These are phyloP conservation scores for Tetranychus truncatus DNA, from an alignment of 2,888 invertebrate genomes.

Conservation along the genomic window DNA sequence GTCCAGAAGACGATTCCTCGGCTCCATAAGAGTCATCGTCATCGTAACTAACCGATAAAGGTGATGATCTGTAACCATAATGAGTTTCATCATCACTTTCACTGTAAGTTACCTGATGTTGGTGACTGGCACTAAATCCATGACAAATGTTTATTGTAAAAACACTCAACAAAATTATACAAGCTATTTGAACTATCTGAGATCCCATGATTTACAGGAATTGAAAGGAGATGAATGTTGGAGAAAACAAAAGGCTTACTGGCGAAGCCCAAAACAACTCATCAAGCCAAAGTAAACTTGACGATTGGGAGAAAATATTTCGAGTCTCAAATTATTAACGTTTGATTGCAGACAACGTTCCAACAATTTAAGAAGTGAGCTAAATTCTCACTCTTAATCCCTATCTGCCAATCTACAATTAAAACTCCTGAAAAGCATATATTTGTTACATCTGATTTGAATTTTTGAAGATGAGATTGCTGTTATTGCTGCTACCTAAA, in stretches of 20 bases:
- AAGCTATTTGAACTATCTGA: not conserved
- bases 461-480: not conserved
- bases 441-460: not conserved
- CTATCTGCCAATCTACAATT: not conserved
- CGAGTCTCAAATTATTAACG: not conserved
- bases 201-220: not conserved
- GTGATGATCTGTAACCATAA: not conserved
- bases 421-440: not conserved
- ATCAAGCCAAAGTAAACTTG: not conserved
- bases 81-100: not conserved
- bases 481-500: not conserved
- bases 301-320: not conserved
- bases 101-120: not conserved
- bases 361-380: not conserved
- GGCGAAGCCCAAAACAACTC: not conserved
- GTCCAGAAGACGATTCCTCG: not conserved
- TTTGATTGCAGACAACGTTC: not conserved
- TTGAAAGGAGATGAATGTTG: not conserved
- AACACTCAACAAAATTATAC: not conserved
- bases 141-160: not conserved
- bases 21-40: not conserved
- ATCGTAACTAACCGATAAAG: not conserved
- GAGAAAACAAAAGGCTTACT: not conserved
- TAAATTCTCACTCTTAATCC: slow-evolving; percentile 3
- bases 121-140: not conserved